A percentile compares a stretch with the other conserved stretches of the same genome.
Evolutionary conservation across 2,113 vertebrate species (phyloP).

Genomic region (Dasyornis broadbenti): DNA sequence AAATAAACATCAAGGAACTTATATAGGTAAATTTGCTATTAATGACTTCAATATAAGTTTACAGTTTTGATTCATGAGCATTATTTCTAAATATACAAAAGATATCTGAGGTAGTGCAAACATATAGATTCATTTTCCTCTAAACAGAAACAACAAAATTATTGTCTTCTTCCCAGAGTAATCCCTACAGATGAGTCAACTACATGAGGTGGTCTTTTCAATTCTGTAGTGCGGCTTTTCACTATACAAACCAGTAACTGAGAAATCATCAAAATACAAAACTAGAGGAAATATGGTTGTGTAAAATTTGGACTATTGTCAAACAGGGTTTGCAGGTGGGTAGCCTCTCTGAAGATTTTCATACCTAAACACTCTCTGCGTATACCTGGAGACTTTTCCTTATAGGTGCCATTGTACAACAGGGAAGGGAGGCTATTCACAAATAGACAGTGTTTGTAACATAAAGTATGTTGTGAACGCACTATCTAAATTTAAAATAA

Average conservation of each 20-base stretch:
- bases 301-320: background rate
- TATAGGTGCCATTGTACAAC: background rate
- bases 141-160: background rate
- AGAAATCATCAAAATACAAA: background rate
- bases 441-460: slow-evolving; percentile 50
- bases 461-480: slow-evolving; percentile 55
- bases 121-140: background rate
- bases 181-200: background rate
- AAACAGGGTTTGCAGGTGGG: background rate
- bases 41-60: background rate
- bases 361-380: background rate
- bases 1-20: background rate
- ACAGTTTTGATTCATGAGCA: background rate
- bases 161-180: background rate
- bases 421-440: slow-evolving; percentile 17
- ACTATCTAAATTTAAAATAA: slow-evolving; percentile 70
- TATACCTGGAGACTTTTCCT: background rate
- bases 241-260: background rate
- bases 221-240: background rate
- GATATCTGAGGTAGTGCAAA: background rate
- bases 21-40: background rate
- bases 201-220: background rate
- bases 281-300: background rate
- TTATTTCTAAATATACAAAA: background rate
- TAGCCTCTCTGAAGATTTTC: background rate